A percentile compares a stretch with the other conserved stretches of the same genome.
Evolutionary conservation across 2,888 invertebrate genomes (phyloP).

Genomic region (Ligdia adustata): DNA sequence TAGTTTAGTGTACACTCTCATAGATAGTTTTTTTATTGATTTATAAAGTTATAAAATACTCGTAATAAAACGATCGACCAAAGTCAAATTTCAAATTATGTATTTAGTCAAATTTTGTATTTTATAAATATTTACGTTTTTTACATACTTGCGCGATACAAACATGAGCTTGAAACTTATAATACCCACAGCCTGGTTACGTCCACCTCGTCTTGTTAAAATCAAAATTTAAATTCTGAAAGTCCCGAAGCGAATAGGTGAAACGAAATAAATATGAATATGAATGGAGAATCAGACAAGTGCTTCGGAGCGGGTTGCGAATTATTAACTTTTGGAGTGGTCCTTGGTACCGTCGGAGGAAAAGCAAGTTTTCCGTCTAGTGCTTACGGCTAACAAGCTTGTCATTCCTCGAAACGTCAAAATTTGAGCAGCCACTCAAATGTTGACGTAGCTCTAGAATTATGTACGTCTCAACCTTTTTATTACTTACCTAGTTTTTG

Average conservation of each 20-base stretch:
- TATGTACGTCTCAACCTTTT: too few species aligned
- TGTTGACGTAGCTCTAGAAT: too few species aligned
- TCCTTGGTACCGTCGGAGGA: conserved; percentile 63
- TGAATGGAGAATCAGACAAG: conserved; percentile 80
- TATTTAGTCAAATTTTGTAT: too few species aligned
- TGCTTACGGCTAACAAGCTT: conserved; percentile 60
- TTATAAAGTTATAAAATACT: too few species aligned
- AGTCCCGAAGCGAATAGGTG: conserved; percentile 73
- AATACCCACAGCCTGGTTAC: conserved; percentile 4
- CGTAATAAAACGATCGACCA: too few species aligned
- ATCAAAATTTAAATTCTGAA: conserved; percentile 76
- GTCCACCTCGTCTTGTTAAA: conserved; percentile 63
- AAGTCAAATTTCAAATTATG: too few species aligned
- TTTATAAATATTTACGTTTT: too few species aligned
- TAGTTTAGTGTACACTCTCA: too few species aligned
- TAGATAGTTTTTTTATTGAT: too few species aligned
- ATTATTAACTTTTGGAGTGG: conserved; percentile 81
- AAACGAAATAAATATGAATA: conserved; percentile 84
- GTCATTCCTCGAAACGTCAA: conserved; percentile 57
- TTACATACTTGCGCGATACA: too few species aligned
- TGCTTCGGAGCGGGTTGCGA: conserved; percentile 70
- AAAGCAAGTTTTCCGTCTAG: conserved; percentile 50
- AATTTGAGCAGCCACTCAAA: conserved; percentile 39
- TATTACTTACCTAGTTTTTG: too few species aligned
- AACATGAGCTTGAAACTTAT: too few species aligned